These are phyloP conservation scores for Holothuria scabra DNA, from an alignment of 53 echinoderm and acorn worm genomes.

Conservation along the genomic window DNA sequence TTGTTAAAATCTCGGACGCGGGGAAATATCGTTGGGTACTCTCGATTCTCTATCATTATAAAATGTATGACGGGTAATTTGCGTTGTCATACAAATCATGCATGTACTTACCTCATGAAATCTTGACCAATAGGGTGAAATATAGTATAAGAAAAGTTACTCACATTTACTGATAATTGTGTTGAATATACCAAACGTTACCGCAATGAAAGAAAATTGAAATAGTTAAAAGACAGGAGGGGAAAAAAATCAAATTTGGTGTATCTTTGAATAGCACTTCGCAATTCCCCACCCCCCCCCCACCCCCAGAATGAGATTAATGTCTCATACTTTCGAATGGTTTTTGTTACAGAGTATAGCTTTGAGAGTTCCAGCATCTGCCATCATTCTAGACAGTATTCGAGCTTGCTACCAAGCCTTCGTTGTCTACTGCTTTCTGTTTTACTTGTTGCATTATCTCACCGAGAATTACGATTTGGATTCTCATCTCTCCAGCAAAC, in stretches of 20 bases:
- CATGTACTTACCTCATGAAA: no score
- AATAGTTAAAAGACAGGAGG: no score
- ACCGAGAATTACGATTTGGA: conserved; percentile 61
- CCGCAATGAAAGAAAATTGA: not conserved
- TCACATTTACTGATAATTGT: no score
- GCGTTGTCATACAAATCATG: no score
- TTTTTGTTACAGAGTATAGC: conserved; percentile 70
- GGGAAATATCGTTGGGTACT: no score
- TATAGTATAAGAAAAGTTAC: no score
- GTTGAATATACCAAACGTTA: not conserved
- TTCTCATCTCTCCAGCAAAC: conserved; percentile 55
- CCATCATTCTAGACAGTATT: conserved; percentile 67
- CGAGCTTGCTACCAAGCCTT: conserved; percentile 71
- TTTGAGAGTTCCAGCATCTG: conserved; percentile 58
- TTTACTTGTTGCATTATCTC: conserved; percentile 68
- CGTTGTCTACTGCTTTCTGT: conserved; percentile 75
- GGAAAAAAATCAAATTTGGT: not conserved
- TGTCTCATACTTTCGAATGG: not conserved
- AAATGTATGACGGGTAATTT: no score
- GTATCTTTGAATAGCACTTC: not conserved
- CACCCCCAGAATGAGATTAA: not conserved
- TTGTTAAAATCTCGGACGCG: no score
- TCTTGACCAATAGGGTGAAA: no score
- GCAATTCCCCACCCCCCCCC: no score
- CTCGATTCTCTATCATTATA: no score